Base-by-base conservation (phyloP, 2,797 vertebrate species). In the Enteromius fasciolatus region DNA sequence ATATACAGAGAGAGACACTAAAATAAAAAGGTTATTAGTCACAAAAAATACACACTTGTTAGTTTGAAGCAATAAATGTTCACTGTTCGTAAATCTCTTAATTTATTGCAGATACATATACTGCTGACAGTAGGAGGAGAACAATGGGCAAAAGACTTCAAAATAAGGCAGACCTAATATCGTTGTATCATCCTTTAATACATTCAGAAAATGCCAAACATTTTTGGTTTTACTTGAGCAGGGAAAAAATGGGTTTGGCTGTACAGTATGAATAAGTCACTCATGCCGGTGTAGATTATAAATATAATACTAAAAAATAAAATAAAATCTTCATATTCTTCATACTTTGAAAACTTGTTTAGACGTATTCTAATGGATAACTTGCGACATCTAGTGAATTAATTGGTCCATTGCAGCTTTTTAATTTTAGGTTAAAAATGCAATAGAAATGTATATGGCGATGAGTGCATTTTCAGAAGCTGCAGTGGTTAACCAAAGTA, bases 341-440 rank as follows among this genome's bases (percentile, higher is more conserved):
- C n/a, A 11, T 78, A 4, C 1, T 61, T 17, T 12, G 15, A 4
- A 41, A n/a, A 39, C 1, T 46, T 12, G 8, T 28, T 57, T 20
- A 61, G 14, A 17, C 15, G 17, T n/a, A 33, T 31, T 70, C 12
- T 44, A 44, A 57, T 28, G 4, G 4, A 3, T 33, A 20, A n/a
- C 39, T 54, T 46, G 39, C 54, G 67, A 46, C 78, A 80, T 23
- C 78, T 80, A 44, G 52, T 72, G 78, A 41, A 46, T 20, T 6
- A 15, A n/a, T 20, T 3, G 67, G 11, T 46, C 12, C 39, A 80
- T 61, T 72, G 78, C 78, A 61, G 23, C 67, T 44, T 52, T 8
- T 20, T 23, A n/a, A n/a, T 70, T 70, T 28, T 10, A 36, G 50
- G 11, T 23, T 57, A 14, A 57, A 41, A 20, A 4, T 33, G 7